Evolutionary conservation across 2,797 vertebrate species (phyloP).

Genomic region (Hyperoplus immaculatus): DNA sequence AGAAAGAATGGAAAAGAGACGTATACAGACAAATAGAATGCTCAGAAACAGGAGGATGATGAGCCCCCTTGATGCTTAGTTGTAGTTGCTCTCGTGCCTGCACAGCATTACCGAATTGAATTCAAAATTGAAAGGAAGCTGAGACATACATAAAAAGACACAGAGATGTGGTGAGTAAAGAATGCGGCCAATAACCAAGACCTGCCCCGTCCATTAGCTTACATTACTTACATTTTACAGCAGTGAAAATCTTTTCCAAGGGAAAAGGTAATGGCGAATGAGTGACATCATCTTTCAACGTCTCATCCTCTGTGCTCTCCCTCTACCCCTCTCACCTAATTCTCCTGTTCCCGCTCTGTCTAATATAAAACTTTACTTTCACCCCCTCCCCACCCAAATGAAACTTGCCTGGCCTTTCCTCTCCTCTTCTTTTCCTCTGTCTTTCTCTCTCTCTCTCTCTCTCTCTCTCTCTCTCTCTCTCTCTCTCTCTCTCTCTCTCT

Average conservation of each 20-base stretch:
- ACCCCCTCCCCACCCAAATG: not conserved
- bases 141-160: slow-evolving; percentile 47
- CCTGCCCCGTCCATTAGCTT: slow-evolving; percentile 48
- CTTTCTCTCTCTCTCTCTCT: slow-evolving; percentile 11
- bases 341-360: slow-evolving; percentile 1
- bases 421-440: not conserved
- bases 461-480: slow-evolving; percentile 2
- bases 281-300: slow-evolving; percentile 41
- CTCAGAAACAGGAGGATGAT: slow-evolving; percentile 25
- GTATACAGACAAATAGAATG: not conserved
- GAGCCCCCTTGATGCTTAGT: slow-evolving; percentile 16
- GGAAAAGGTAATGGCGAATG: slow-evolving; percentile 31
- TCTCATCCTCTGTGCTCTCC: slow-evolving; percentile 23
- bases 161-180: slow-evolving; percentile 45
- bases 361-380: slow-evolving; percentile 38
- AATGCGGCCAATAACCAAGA: slow-evolving; percentile 59
- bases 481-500: slow-evolving; percentile 7
- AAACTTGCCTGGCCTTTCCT: not conserved
- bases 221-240: slow-evolving; percentile 46
- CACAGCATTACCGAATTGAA: slow-evolving; percentile 14
- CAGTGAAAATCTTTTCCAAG: slow-evolving; percentile 33
- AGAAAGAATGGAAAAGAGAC: not conserved
- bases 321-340: not conserved
- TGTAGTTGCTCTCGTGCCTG: slow-evolving; percentile 35
- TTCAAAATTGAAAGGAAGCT: slow-evolving; percentile 49